A percentile compares a stretch with the other conserved stretches of the same genome.
Conservation (phyloP, 1,140 invertebrate species). For the Drosophila rufa region DNA sequence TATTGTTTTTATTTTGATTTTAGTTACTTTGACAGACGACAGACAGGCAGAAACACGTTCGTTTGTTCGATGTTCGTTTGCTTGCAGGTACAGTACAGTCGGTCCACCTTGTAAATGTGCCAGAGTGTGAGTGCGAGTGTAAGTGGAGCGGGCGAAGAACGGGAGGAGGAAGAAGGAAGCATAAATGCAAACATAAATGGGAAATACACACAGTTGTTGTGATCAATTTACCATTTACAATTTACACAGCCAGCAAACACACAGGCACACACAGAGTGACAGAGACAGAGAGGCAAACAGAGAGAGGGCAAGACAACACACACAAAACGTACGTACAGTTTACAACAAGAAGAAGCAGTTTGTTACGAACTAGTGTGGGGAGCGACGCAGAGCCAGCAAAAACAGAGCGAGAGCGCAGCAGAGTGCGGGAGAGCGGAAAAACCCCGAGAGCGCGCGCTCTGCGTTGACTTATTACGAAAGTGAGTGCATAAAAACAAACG, state of each 20-base stretch:
- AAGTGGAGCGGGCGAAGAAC: constrained; percentile 21
- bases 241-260: constrained; percentile 40
- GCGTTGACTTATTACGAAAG: constrained; percentile 62
- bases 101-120: constrained; percentile 7
- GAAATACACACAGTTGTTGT: constrained; percentile 40
- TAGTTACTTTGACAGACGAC: constrained; percentile 18
- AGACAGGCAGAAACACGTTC: constrained; percentile 3
- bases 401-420: constrained; percentile 50
- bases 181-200: constrained; percentile 52
- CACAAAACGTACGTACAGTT: constrained; percentile 34
- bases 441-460: not conserved
- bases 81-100: constrained; percentile 27
- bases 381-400: constrained; percentile 71
- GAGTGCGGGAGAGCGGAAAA: constrained; percentile 21
- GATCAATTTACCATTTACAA: constrained; percentile 50
- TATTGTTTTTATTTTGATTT: constrained; percentile 69
- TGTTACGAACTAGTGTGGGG: constrained; percentile 81
- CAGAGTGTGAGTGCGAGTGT: not conserved
- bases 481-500: constrained; percentile 70
- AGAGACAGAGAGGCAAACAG: constrained; percentile 16
- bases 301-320: constrained; percentile 12
- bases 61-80: not conserved
- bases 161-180: constrained; percentile 23
- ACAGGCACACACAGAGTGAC: constrained; percentile 13
- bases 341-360: constrained; percentile 77